These are phyloP conservation scores for Thecocarcelia acutangulata DNA, from an alignment of 2,888 invertebrate species.

Conservation along the genomic window DNA sequence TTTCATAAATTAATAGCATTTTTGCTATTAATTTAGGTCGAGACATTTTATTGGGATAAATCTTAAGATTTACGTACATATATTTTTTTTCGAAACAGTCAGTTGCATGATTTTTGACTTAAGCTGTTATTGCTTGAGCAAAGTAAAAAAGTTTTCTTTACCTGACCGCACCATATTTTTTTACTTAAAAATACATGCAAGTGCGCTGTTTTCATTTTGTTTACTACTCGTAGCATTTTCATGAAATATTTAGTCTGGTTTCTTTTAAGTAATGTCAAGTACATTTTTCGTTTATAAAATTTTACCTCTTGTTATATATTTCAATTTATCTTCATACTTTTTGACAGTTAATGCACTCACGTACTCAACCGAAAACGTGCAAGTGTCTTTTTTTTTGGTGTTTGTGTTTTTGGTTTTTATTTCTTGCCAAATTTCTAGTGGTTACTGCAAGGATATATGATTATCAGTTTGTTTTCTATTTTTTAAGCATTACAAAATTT, in stretches of 20 bases:
- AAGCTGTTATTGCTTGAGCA: too few species aligned
- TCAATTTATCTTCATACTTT: conserved; percentile 57
- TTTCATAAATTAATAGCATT: too few species aligned
- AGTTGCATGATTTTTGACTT: too few species aligned
- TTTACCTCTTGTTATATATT: conserved; percentile 42
- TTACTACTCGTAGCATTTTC: conserved; percentile 46
- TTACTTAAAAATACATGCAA: conserved; percentile 50
- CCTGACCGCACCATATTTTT: background rate
- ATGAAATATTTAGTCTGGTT: conserved; percentile 35
- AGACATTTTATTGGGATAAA: too few species aligned
- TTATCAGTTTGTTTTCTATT: conserved; percentile 10
- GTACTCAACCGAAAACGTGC: conserved; percentile 59
- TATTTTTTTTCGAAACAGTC: too few species aligned
- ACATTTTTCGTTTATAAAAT: background rate
- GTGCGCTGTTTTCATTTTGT: conserved; percentile 55
- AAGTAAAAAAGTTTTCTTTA: conserved; percentile 3
- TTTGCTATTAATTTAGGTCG: too few species aligned
- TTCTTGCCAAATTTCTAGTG: conserved; percentile 2
- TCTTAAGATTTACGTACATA: too few species aligned
- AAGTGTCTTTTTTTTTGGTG: conserved; percentile 25
- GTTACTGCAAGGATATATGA: conserved; percentile 3
- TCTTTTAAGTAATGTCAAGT: background rate
- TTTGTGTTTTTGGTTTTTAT: background rate
- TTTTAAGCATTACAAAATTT: background rate
- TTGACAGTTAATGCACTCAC: conserved; percentile 66